Evolutionary conservation across 2,797 vertebrate genomes (phyloP).

Genomic region (Enteromius thamalakanensis): DNA sequence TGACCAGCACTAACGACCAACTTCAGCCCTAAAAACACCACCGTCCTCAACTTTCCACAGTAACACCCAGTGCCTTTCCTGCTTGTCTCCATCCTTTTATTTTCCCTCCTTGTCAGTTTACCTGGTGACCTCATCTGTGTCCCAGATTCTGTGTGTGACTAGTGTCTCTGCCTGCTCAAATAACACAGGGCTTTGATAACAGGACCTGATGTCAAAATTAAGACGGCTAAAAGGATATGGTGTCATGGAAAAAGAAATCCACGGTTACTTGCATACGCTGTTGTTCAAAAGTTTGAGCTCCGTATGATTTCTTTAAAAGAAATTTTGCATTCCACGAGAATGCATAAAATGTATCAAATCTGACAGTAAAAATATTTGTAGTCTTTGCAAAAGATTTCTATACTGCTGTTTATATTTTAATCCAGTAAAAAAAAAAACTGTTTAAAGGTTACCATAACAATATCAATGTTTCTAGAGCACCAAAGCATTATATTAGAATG

Average conservation of each 20-base stretch:
- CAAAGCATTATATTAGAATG: background rate
- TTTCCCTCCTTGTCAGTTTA: slow-evolving; percentile 18
- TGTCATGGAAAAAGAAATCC: slow-evolving; percentile 37
- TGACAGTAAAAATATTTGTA: background rate
- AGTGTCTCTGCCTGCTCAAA: slow-evolving; percentile 19
- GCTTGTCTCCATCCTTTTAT: slow-evolving; percentile 47
- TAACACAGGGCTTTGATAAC: slow-evolving; percentile 35
- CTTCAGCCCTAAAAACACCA: slow-evolving; percentile 64
- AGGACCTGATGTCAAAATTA: slow-evolving; percentile 33
- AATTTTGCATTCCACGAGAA: background rate
- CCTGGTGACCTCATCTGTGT: slow-evolving; percentile 46
- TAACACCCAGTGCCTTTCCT: slow-evolving; percentile 60
- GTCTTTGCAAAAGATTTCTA: background rate
- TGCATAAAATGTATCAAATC: background rate
- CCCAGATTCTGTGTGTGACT: slow-evolving; percentile 47
- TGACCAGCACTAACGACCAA: slow-evolving; percentile 72
- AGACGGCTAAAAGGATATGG: slow-evolving; percentile 6
- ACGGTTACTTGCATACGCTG: background rate
- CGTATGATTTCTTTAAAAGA: background rate
- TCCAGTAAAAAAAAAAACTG: background rate
- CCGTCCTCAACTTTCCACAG: slow-evolving; percentile 68
- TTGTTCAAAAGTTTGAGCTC: background rate
- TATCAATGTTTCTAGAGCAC: background rate
- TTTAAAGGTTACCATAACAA: background rate
- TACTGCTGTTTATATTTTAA: too few relatives aligned